Evolutionary conservation across 1,140 invertebrate genomes (phyloP), one percentile per base, ranked within the genome.

Genomic region (Arion vulgaris): DNA sequence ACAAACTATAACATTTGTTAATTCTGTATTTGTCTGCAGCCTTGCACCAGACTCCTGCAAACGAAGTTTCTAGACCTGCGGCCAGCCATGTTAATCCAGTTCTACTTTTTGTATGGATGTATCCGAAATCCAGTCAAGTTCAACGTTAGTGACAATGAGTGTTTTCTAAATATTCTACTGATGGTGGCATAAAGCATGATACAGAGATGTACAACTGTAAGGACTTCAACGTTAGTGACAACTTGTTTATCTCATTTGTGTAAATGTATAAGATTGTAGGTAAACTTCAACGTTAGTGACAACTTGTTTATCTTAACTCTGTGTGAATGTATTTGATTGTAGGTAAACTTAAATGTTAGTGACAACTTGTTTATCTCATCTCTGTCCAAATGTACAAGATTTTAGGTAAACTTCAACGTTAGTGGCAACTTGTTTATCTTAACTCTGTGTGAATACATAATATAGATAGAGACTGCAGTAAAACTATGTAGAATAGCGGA

Each of bases 71-170:
- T 93, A 34, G 91, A 93, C 86, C 88, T 93, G 36, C 84, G 85
- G n/a, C 68, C 89, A 28, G 91, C 91, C 0, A 87, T 88, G 38
- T 91, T 91, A 45, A 86, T 93, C 28, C 92, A 93, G 87, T 93
- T 93, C 84, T 88, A 92, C 84, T 92, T 93, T 62, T 85, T 91
- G 84, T 92, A 91, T 85, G 92, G 92, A 11, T 93, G 92, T 81
- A 78, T 89, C 34, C 83, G 88, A 5, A 36, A 80, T 23, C 91
- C 90, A 23, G 83, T 81, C 7, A 84, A 84, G 32, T 79, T n/a
- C n/a, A n/a, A n/a, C n/a, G n/a, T n/a, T n/a, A 9, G 91, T 81
- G 89, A 92, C 82, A 85, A 92, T 80, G 88, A 87, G 19, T 88
- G 92, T n/a, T 79, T 92, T 7, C 78, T 93, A 0, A 92, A 75